A percentile compares a stretch with the other conserved stretches of the same genome.
These are phyloP conservation scores for Agrotis segetum DNA, from an alignment of 2,888 invertebrate species.

Conservation along the genomic window DNA sequence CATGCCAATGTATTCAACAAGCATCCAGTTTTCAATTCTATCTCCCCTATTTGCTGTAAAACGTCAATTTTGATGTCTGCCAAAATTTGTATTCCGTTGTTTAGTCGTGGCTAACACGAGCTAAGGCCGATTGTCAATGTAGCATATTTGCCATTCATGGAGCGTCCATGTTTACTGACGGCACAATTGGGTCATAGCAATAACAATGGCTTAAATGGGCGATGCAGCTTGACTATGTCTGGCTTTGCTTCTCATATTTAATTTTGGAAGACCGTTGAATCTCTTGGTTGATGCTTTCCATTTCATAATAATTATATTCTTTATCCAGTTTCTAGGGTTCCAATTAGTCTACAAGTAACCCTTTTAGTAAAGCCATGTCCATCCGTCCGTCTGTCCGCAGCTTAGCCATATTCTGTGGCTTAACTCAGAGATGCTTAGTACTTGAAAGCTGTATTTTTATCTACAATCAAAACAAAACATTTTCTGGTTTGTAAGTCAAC, in stretches of 20 bases:
- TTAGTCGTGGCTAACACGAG: conserved; percentile 22
- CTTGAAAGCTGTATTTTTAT: too few relatives aligned
- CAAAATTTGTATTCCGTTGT: conserved; percentile 39
- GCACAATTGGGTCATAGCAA: conserved; percentile 66
- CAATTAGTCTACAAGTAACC: too few relatives aligned
- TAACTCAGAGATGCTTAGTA: too few relatives aligned
- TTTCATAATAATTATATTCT: neutral
- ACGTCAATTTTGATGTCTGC: conserved; percentile 20
- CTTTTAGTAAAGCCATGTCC: too few relatives aligned
- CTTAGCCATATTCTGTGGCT: too few relatives aligned
- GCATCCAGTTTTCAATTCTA: neutral
- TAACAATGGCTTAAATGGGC: conserved; percentile 62
- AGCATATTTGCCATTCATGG: conserved; percentile 61
- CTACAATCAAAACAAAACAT: too few relatives aligned
- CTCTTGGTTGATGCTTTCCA: conserved; percentile 18
- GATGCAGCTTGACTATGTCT: conserved; percentile 41
- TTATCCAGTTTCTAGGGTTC: neutral
- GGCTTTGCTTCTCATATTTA: conserved; percentile 30
- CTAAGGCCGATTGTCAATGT: conserved; percentile 46
- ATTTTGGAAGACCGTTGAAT: conserved; percentile 37
- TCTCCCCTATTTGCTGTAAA: conserved; percentile 13
- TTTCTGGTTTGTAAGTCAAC: too few relatives aligned
- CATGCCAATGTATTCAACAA: conserved; percentile 1
- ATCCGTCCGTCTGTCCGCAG: too few relatives aligned
- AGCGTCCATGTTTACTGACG: conserved; percentile 61